These are phyloP conservation scores for Leuctra nigra DNA, from an alignment of 2,888 invertebrate species.

Conservation along the genomic window DNA sequence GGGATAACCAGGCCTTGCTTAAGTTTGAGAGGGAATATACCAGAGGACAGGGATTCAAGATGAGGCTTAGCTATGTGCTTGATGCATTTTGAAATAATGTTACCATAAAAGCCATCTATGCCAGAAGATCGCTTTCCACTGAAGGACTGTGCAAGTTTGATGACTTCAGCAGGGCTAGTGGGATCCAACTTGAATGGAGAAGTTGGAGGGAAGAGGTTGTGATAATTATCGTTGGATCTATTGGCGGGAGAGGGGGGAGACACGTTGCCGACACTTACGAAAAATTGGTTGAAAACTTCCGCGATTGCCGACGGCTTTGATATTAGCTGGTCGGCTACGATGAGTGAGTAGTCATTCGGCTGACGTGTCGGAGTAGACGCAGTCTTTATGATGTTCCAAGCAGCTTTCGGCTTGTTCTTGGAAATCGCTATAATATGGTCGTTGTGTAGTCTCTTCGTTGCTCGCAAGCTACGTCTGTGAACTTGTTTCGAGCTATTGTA, in stretches of 20 bases:
- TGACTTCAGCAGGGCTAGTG: no score
- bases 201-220: no score
- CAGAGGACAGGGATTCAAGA: neutral
- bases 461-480: neutral
- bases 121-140: no score
- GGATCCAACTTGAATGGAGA: no score
- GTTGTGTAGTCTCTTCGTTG: neutral
- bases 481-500: neutral
- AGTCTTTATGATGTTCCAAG: neutral
- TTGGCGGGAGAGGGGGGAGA: neutral
- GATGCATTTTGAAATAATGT: no score
- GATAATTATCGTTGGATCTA: no score
- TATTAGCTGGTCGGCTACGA: neutral
- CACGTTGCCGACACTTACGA: neutral
- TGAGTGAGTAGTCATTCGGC: neutral
- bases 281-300: neutral
- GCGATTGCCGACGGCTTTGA: neutral
- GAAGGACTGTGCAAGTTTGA: no score
- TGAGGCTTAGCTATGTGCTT: neutral
- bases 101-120: no score
- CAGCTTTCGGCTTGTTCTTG: neutral
- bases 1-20: neutral
- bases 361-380: neutral
- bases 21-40: neutral
- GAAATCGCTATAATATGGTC: neutral